Evolutionary conservation across 1,140 invertebrate species (phyloP), one percentile per base, ranked within the genome.

Genomic region (Drosophila novamexicana): DNA sequence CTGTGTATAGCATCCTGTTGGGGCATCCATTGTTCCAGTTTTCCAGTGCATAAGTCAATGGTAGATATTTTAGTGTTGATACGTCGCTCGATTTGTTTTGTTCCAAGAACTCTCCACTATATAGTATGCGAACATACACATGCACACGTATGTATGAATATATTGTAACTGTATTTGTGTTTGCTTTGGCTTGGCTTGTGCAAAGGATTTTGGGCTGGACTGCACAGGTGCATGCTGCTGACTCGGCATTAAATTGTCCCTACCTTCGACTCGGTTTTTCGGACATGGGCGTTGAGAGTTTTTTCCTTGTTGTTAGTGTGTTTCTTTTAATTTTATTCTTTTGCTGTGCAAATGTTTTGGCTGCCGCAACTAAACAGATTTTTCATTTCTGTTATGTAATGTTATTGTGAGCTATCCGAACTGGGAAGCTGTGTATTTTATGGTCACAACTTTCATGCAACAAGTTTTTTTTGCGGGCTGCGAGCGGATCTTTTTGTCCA

Each of bases 81-180:
- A 88, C 89, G 84, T 89, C 77, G 84, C 84, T 81, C 84, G 84
- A 88, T 88, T 89, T 88, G 84, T 89, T 89, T 88, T 89, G 84
- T 69, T 76, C 73, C 22, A 29, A 10, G 75, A 70, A 70, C 63
- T 56, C 14, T 29, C 29, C 56, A 45, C 37, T 5, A 54, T 9
- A 44, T 32, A 59, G 22, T 6, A 58, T 22, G 22, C 18, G 6
- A 7, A 29, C 16, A 29, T n/a, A 37, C n/a, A 8, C 29, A 22
- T 12, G 39, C 44, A 45, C 56, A 14, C 37, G 6, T 57, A 32
- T 39, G 59, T 76, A 40, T 67, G 44, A 50, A 10, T 59, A 22
- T 59, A 42, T 75, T 61, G 53, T 61, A 37, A 32, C 61, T 50
- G 54, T 66, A 42, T 69, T 53, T 66, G 59, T 84, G 81, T 85